Percentiles rank a stretch among this genome's conserved stretches.
These are phyloP conservation scores for Pachliopta kotzebuea DNA, from an alignment of 2,888 invertebrate genomes.

Conservation along the genomic window DNA sequence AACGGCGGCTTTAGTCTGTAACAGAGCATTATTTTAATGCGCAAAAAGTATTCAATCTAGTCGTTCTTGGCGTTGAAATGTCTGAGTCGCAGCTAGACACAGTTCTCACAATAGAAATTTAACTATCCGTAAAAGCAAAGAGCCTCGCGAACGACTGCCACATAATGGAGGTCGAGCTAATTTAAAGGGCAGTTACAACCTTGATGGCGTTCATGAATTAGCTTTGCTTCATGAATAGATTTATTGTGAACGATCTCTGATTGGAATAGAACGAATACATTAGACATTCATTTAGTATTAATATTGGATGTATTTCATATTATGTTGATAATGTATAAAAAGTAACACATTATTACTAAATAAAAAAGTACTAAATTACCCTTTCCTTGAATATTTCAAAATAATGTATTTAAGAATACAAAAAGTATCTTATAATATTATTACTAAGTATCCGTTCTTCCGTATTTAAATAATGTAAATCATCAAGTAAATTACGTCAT, in stretches of 20 bases:
- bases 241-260: not conserved
- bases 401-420: no score
- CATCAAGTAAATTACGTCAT: no score
- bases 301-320: not conserved
- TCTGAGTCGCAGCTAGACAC: constrained; percentile 31
- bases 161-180: constrained; percentile 46
- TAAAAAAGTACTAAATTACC: no score
- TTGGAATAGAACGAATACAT: not conserved
- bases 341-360: no score
- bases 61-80: constrained; percentile 9
- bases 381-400: no score
- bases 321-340: no score
- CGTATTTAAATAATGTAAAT: no score
- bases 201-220: constrained; percentile 33
- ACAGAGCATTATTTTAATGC: constrained; percentile 7
- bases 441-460: no score
- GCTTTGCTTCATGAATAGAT: constrained; percentile 9
- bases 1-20: not conserved
- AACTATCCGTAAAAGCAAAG: constrained; percentile 50
- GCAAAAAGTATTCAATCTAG: constrained; percentile 11
- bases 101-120: constrained; percentile 45
- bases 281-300: not conserved
- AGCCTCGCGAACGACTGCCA: constrained; percentile 43
- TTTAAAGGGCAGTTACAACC: constrained; percentile 45
- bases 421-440: no score